Evolutionary conservation across 2,797 vertebrate species (phyloP), one percentile per base, ranked within the genome.

Genomic region (Siniperca undulata): DNA sequence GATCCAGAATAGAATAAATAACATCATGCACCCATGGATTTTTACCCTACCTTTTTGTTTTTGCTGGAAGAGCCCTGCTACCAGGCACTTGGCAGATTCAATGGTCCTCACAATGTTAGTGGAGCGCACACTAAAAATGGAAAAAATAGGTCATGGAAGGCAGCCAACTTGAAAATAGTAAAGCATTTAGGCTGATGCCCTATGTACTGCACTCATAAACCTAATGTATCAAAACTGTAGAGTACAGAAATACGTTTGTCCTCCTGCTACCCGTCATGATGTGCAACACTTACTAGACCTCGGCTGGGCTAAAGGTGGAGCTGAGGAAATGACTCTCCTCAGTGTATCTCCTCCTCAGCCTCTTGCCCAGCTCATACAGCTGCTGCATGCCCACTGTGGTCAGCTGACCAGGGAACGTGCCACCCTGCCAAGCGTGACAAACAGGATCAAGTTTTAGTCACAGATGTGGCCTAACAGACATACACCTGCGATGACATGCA

Each of bases 351-450:
- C 77, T 97, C 90, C 97, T 96, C 77, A 99, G 93, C 84, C 94
- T 95, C 88, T 95, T 82, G n/a, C 98, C 98, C 77, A 99, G 92
- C 74, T 97, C 94, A 48, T 97, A 99, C 82, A 97, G 95, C 94
- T 99, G 98, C 91, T 97, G 95, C 98, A 99, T 99, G 82, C 98
- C 98, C 69, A 99, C 20, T 0, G 93, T 93, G 75, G 98, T 99
- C 92, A 99, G 96, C 95, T 99, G 98, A 83, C 98, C 98, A 0
- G 97, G 96, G 79, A 91, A 88, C 4, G 93, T 93, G 70, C 98
- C 98, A 7, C 98, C 98, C 98, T 99, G 86, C n/a, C 59, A 76
- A 78, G 38, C 52, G 24, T 1, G 34, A 8, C 46, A 86, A 88
- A 90, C 30, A 52, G 27, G 62, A 78, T 53, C 34, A 36, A 56